phyloP scores from a whole-genome alignment of 2,113 vertebrate species.

The Caracal caracal region DNA sequence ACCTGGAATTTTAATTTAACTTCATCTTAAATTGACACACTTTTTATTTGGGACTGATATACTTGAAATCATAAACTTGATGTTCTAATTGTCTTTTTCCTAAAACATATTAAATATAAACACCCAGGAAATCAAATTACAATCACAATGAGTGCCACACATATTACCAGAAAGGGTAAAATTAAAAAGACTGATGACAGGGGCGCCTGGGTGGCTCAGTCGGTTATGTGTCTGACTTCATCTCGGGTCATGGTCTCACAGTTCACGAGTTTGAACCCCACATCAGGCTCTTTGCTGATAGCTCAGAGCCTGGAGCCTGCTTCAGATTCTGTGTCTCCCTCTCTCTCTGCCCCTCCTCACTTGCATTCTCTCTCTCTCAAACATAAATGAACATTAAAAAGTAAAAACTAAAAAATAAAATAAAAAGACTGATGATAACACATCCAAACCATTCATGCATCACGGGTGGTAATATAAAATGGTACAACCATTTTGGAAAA shows the following conservation, averaged over 20 bases:
- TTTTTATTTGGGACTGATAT: not conserved
- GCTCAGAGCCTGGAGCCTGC: too few species aligned
- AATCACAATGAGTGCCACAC: not conserved
- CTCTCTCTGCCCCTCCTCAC: too few species aligned
- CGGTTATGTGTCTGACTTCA: too few species aligned
- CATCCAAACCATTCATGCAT: not conserved
- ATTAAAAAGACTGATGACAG: not conserved
- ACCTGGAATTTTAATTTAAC: not conserved
- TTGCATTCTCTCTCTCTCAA: too few species aligned
- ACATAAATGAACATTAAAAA: too few species aligned
- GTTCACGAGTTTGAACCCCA: too few species aligned
- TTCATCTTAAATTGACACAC: not conserved
- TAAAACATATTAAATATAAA: conserved; percentile 26
- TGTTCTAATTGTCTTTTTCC: not conserved
- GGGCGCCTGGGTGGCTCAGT: too few species aligned
- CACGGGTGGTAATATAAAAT: not conserved
- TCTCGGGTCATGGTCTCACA: too few species aligned
- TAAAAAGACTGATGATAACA: not conserved
- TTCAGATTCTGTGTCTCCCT: too few species aligned
- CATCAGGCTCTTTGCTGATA: too few species aligned
- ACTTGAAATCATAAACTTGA: not conserved
- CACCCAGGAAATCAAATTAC: not conserved
- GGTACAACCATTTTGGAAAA: not conserved
- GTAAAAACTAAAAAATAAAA: not conserved
- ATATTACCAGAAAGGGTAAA: not conserved